phyloP scores from a whole-genome alignment of 2,797 vertebrate species.

The Manis javanica region DNA sequence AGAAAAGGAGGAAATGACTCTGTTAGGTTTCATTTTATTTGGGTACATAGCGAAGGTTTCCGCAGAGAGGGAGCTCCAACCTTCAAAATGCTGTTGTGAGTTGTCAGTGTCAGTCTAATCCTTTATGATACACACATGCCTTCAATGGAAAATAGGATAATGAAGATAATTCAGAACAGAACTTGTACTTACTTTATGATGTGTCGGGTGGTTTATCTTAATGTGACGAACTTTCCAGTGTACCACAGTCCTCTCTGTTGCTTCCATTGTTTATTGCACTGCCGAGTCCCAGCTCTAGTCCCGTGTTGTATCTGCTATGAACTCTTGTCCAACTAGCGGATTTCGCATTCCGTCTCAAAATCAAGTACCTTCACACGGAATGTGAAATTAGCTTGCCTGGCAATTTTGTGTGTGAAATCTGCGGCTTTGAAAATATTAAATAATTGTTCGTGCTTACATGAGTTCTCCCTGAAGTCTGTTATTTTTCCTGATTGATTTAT shows the following conservation, averaged over 20 bases:
- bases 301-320: neutral
- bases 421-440: neutral
- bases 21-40: slow-evolving; percentile 8
- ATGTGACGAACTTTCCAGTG: neutral
- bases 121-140: neutral
- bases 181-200: neutral
- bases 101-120: neutral
- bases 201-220: neutral
- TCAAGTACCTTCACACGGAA: slow-evolving; percentile 18
- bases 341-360: neutral
- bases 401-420: slow-evolving; percentile 24
- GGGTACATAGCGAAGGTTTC: neutral
- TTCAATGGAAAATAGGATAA: neutral
- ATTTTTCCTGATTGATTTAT: slow-evolving; percentile 39
- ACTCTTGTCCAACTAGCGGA: neutral
- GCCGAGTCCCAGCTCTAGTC: neutral
- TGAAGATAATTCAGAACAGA: neutral
- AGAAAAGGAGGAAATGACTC: neutral
- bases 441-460: neutral
- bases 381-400: slow-evolving; percentile 3
- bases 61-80: neutral
- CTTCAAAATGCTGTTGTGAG: neutral
- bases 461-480: neutral
- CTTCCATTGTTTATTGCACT: neutral
- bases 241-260: neutral